Conservation (phyloP, 2,888 invertebrate genomes). For the Beris morrisii region DNA sequence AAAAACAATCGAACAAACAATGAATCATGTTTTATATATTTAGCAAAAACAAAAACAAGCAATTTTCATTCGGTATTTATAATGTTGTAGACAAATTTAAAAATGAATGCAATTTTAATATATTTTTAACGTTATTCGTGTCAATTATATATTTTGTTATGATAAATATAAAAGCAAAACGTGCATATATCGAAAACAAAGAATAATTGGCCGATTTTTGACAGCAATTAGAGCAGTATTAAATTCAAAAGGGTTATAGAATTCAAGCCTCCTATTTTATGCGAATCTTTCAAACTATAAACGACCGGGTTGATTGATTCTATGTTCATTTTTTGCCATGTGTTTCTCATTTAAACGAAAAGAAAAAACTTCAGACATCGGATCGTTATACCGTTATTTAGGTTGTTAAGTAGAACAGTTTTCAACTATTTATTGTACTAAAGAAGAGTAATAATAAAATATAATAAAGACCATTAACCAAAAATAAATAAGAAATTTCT, state of each 20-base stretch:
- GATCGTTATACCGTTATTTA: conserved; percentile 12
- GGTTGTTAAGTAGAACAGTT: conserved; percentile 26
- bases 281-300: too few relatives aligned
- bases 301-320: too few relatives aligned
- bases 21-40: conserved; percentile 8
- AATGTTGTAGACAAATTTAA: background rate
- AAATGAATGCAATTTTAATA: conserved; percentile 4
- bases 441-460: background rate
- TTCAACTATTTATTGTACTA: conserved; percentile 30
- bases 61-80: background rate
- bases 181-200: too few relatives aligned
- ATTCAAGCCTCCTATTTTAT: too few relatives aligned
- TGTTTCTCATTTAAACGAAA: background rate
- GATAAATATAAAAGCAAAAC: too few relatives aligned
- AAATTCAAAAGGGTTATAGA: too few relatives aligned
- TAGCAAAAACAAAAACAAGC: background rate
- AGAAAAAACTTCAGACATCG: conserved; percentile 1
- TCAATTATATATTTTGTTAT: too few relatives aligned
- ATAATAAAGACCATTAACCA: background rate
- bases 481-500: too few relatives aligned
- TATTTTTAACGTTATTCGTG: background rate
- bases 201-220: too few relatives aligned
- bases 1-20: conserved; percentile 1
- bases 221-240: too few relatives aligned
- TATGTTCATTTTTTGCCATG: background rate